phyloP scores from a whole-genome alignment of 2,113 vertebrate species.

The Hippocampus zosterae region DNA sequence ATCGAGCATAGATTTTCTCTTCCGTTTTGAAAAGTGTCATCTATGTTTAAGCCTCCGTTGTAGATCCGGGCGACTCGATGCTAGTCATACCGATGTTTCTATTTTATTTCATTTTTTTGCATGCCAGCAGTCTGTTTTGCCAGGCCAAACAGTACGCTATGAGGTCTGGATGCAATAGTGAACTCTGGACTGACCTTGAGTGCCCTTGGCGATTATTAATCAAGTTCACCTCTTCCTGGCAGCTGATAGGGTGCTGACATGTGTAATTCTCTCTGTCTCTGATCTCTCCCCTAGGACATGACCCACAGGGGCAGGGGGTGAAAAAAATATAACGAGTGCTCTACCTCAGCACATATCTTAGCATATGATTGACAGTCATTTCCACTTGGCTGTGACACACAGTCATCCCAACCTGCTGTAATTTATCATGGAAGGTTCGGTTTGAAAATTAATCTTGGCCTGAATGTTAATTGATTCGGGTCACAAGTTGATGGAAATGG shows the following conservation, averaged over 20 bases:
- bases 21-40: neutral
- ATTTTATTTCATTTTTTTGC: neutral
- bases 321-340: slow-evolving; percentile 7
- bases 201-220: slow-evolving; percentile 14
- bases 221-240: slow-evolving; percentile 10
- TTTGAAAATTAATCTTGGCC: slow-evolving; percentile 24
- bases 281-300: slow-evolving; percentile 12
- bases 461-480: slow-evolving; percentile 17
- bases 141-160: neutral
- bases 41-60: neutral
- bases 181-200: neutral
- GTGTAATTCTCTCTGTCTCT: slow-evolving; percentile 16
- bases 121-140: neutral
- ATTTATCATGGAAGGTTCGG: slow-evolving; percentile 21
- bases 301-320: neutral
- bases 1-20: neutral
- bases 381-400: slow-evolving; percentile 14
- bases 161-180: neutral
- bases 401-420: slow-evolving; percentile 5
- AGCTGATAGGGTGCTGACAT: slow-evolving; percentile 18
- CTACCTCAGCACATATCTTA: slow-evolving; percentile 14
- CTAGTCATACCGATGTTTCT: no score
- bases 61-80: neutral
- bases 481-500: slow-evolving; percentile 15
- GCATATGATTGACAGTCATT: slow-evolving; percentile 21